phyloP scores from a whole-genome alignment of 2,113 vertebrate species.

The Apus apus region DNA sequence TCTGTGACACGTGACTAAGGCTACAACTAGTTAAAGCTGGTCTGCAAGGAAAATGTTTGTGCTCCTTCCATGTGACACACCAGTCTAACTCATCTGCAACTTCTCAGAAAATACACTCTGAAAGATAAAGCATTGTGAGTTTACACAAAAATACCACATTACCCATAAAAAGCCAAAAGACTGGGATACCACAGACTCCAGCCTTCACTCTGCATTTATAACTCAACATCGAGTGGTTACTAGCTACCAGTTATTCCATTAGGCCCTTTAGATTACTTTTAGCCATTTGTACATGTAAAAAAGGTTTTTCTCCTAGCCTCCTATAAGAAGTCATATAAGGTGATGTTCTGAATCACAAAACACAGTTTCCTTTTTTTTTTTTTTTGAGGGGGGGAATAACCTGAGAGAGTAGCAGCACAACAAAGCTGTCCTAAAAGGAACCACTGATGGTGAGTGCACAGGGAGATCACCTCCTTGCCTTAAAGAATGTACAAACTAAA shows the following conservation, averaged over 20 bases:
- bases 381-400: not conserved
- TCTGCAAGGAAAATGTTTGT: not conserved
- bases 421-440: not conserved
- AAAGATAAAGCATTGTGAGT: not conserved
- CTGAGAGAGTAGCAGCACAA: not conserved
- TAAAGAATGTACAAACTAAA: not conserved
- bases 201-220: not conserved
- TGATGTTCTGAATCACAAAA: not conserved
- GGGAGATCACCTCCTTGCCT: not conserved
- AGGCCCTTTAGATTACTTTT: not conserved
- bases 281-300: not conserved
- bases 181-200: not conserved
- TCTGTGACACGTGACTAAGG: not conserved
- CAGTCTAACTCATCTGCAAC: not conserved
- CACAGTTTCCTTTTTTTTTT: not conserved
- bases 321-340: not conserved
- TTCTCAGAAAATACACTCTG: not conserved
- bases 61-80: not conserved
- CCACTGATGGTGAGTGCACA: accelerated
- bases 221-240: not conserved
- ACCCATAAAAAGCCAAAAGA: not conserved
- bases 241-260: not conserved
- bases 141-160: not conserved
- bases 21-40: not conserved
- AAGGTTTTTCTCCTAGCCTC: not conserved